Conservation (phyloP, 2,113 vertebrate genomes). For the Odontophorus gujanensis region DNA sequence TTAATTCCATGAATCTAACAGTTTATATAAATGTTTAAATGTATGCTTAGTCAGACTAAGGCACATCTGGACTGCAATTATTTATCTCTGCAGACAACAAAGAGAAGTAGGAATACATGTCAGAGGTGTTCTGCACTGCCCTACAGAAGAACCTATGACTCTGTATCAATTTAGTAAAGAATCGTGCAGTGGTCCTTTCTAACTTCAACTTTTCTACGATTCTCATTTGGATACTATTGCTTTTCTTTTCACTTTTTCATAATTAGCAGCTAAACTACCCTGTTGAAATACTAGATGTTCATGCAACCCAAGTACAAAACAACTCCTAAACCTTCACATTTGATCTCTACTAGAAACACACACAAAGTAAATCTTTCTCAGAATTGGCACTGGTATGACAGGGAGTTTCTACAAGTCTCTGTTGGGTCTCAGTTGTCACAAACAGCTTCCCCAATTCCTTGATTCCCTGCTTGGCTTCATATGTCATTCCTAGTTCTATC, state of each 20-base stretch:
- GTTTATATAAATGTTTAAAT: background rate
- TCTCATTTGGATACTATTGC: background rate
- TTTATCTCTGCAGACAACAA: background rate
- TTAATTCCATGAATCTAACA: background rate
- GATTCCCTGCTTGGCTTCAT: background rate
- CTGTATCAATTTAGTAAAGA: background rate
- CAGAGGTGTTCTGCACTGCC: background rate
- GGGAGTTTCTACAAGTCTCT: background rate
- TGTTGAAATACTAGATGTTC: background rate
- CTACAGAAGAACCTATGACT: background rate
- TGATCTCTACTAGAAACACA: background rate
- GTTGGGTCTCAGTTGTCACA: background rate
- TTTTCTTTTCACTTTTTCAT: background rate
- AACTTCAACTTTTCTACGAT: background rate
- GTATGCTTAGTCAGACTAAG: background rate
- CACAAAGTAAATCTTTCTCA: background rate
- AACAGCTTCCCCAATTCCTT: background rate
- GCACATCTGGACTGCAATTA: background rate
- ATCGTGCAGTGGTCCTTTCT: background rate
- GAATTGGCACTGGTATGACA: background rate
- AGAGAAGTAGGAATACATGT: background rate
- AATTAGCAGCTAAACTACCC: background rate
- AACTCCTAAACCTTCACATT: background rate
- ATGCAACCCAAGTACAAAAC: background rate
- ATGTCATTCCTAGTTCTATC: background rate